Evolutionary conservation across 2,113 vertebrate genomes (phyloP), one percentile per base, ranked within the genome.

Genomic region (Malaclemys terrapin): DNA sequence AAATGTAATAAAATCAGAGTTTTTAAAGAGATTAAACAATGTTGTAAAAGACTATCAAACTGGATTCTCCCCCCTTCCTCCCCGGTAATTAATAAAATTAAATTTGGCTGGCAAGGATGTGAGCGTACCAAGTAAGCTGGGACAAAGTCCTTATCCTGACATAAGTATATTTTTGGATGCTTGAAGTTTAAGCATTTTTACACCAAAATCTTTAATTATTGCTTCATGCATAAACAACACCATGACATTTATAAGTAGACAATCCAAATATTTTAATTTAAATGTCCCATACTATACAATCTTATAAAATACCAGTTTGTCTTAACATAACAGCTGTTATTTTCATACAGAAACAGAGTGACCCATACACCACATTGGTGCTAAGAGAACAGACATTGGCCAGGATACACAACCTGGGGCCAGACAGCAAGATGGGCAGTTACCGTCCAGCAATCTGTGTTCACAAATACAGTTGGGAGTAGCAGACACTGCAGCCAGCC

Each of bases 211-310:
- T 35, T 72, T 35, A 65, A 81, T 1, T 82, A 54, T 0, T 75
- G 12, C 11, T 93, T 45, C 19, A 27, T 6, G 72, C 82, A 95
- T 25, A 89, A 95, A 94, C n/a, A 93, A 53, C 87, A 95, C 25
- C 53, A 82, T 29, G 1, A 80, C 85, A 45, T 57, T 81, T 96
- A 93, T 84, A 96, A 96, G 95, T 95, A 90, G 91, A 96, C 96
- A 85, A 97, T 78, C 65, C 96, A 97, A 97, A 96, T 96, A 94
- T 82, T 97, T 97, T 97, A 97, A 96, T 96, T 95, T 92, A 96
- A 96, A 95, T 80, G 93, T 72, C 85, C 91, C 84, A 91, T 96
- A 94, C 93, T 96, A 89, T 93, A 95, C 94, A 97, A 95, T 87
- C 80, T 90, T 97, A 97, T 86, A 97, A 97, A 97, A 97, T 91